Evolutionary conservation across 2,888 invertebrate genomes (phyloP).

Genomic region (Steromphala cineraria): DNA sequence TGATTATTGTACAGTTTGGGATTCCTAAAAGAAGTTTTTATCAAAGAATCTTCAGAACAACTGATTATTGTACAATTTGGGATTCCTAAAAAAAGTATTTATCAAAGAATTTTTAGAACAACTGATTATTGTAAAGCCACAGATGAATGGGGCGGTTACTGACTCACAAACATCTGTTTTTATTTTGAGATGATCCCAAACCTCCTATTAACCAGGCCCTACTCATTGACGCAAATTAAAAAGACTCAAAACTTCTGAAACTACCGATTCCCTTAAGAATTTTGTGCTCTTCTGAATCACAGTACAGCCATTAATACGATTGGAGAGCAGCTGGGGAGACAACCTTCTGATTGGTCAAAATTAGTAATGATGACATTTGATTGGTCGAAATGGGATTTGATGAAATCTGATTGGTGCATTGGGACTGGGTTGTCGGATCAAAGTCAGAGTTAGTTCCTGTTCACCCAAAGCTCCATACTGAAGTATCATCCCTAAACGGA

Average conservation of each 20-base stretch:
- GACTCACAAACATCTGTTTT: slow-evolving; percentile 16
- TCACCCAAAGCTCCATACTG: not conserved
- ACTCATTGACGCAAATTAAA: not conserved
- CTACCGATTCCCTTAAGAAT: not conserved
- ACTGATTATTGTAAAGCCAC: not conserved
- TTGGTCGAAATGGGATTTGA: slow-evolving; percentile 20
- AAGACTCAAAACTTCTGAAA: not conserved
- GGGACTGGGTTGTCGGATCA: slow-evolving; percentile 6
- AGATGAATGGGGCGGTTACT: not conserved
- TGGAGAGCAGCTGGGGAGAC: slow-evolving; percentile 17
- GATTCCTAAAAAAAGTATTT: too few relatives aligned
- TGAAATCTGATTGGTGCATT: slow-evolving; percentile 19
- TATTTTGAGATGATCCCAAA: not conserved
- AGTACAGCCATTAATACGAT: slow-evolving; percentile 5
- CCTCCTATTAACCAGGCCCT: not conserved
- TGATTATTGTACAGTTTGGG: too few relatives aligned
- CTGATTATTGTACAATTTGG: too few relatives aligned
- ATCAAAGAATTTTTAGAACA: too few relatives aligned
- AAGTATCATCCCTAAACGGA: not conserved
- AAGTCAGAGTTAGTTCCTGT: not conserved
- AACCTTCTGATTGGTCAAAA: slow-evolving; percentile 8
- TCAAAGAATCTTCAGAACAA: too few relatives aligned
- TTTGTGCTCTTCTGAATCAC: not conserved
- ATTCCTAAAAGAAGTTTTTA: too few relatives aligned
- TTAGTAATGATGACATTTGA: slow-evolving; percentile 12